These are phyloP conservation scores for Xanthorhoe spadicearia DNA, from an alignment of 2,888 invertebrate species.

Conservation along the genomic window DNA sequence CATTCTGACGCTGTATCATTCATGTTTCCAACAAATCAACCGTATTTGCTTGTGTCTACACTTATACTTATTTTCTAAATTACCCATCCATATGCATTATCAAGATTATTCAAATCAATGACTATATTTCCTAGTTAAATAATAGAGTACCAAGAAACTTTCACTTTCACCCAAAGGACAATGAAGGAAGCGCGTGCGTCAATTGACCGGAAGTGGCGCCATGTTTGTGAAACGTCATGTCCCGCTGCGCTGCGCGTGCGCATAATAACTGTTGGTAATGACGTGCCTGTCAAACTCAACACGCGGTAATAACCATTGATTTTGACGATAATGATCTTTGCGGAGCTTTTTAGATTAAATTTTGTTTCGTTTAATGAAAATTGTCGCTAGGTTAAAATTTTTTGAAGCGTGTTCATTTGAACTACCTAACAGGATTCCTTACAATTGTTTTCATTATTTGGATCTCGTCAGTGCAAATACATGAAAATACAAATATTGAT, in stretches of 20 bases:
- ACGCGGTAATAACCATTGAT: constrained; percentile 40
- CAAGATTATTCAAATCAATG: neutral
- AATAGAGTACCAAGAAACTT: constrained; percentile 12
- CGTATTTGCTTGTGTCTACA: too few relatives aligned
- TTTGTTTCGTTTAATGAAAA: neutral
- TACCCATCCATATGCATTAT: neutral
- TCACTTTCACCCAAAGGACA: constrained; percentile 21
- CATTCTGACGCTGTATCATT: too few relatives aligned
- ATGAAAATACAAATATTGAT: too few relatives aligned
- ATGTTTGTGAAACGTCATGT: constrained; percentile 69
- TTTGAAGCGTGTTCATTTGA: too few relatives aligned
- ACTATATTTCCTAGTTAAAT: neutral
- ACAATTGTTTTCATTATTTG: too few relatives aligned
- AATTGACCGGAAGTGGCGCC: constrained; percentile 66
- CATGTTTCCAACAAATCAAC: too few relatives aligned
- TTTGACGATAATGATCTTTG: constrained; percentile 34
- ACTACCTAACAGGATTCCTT: too few relatives aligned
- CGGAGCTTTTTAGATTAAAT: constrained; percentile 11
- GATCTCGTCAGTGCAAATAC: too few relatives aligned
- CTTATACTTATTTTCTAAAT: too few relatives aligned
- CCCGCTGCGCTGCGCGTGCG: constrained; percentile 66
- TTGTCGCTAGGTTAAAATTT: neutral
- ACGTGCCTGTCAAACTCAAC: constrained; percentile 40
- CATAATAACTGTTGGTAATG: constrained; percentile 54
- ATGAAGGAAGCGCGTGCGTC: constrained; percentile 46